Conservation (phyloP, 2,888 invertebrate genomes). For the Pseudococcus jackbeardsleyi region DNA sequence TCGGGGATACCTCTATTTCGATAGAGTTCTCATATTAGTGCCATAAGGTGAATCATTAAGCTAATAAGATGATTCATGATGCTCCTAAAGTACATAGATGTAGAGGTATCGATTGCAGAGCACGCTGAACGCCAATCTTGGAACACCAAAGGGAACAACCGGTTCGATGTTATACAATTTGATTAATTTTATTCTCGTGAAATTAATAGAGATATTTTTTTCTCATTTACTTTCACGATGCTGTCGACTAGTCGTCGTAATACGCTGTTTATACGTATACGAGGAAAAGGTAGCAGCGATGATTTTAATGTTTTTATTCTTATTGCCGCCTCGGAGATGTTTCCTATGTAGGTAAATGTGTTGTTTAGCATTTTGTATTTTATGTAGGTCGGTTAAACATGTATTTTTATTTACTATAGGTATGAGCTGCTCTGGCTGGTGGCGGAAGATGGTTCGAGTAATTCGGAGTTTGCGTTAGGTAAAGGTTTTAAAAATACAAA, state of each 20-base stretch:
- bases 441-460: not conserved
- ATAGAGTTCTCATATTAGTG: not conserved
- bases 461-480: not conserved
- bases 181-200: slow-evolving; percentile 24
- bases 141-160: slow-evolving; percentile 21
- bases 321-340: not conserved
- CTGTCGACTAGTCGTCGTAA: slow-evolving; percentile 8
- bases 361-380: not conserved
- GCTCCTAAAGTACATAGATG: not conserved
- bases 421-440: not conserved
- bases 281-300: not conserved
- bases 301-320: slow-evolving; percentile 26
- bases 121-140: not conserved
- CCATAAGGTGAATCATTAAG: slow-evolving; percentile 47
- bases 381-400: not conserved
- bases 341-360: not conserved
- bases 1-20: not conserved
- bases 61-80: slow-evolving; percentile 51
- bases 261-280: not conserved
- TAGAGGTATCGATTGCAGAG: not conserved
- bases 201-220: slow-evolving; percentile 26
- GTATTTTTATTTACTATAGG: not conserved
- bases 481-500: not conserved
- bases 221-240: slow-evolving; percentile 40
- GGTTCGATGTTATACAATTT: slow-evolving; percentile 49